Conservation (phyloP, 2,888 invertebrate species). For the Dimorphilus gyrociliatus region DNA sequence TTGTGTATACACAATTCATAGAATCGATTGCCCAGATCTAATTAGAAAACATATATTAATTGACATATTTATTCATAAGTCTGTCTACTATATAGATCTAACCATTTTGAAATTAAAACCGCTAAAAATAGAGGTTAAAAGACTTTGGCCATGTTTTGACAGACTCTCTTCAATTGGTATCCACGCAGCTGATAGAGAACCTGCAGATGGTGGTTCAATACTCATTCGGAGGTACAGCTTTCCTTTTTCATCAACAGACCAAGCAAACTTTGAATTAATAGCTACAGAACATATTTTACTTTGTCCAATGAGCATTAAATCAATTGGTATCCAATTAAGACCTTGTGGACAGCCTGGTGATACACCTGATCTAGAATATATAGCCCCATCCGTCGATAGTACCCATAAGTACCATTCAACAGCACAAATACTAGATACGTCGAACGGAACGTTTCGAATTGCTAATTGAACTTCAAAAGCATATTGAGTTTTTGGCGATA, state of each 20-base stretch:
- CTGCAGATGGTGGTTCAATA: constrained; percentile 33
- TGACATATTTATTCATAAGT: not conserved
- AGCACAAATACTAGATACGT: no score
- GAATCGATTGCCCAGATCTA: constrained; percentile 44
- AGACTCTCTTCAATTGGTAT: constrained; percentile 38
- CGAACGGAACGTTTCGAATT: no score
- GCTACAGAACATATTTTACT: no score
- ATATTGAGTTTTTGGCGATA: no score
- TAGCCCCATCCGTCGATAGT: constrained; percentile 35
- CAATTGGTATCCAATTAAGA: constrained; percentile 37
- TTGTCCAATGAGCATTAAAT: constrained; percentile 36
- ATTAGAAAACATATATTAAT: constrained; percentile 2
- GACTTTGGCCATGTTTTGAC: no score
- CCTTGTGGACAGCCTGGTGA: constrained; percentile 35
- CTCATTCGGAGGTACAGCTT: constrained; percentile 41
- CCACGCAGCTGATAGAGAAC: constrained; percentile 41
- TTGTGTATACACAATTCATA: constrained; percentile 38
- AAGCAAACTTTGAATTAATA: no score
- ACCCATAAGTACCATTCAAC: no score
- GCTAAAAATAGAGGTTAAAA: no score
- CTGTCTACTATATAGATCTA: not conserved
- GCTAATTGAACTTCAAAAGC: no score
- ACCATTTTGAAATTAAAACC: no score
- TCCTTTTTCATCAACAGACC: constrained; percentile 41
- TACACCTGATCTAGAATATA: constrained; percentile 39